Evolutionary conservation across 2,888 invertebrate genomes (phyloP).

Genomic region (Euzophera pinguis): DNA sequence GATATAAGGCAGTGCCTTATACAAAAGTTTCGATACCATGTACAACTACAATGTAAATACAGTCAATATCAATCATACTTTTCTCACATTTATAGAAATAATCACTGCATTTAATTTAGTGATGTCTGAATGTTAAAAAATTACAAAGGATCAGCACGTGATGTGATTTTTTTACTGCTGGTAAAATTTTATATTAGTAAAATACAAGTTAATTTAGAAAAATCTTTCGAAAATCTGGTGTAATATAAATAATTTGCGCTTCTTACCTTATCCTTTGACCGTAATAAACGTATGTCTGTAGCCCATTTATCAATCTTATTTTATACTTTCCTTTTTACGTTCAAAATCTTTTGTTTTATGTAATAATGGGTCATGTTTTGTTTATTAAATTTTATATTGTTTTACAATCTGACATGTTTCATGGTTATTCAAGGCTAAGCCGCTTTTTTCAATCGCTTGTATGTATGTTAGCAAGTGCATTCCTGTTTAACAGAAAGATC

Average conservation of each 20-base stretch:
- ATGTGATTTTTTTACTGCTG: neutral
- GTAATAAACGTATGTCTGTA: too few species aligned
- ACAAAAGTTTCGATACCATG: neutral
- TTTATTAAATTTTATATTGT: constrained; percentile 46
- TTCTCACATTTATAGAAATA: neutral
- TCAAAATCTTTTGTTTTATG: constrained; percentile 23
- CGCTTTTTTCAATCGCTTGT: constrained; percentile 12
- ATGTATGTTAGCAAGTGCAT: constrained; percentile 28
- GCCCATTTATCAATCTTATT: too few species aligned
- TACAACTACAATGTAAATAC: neutral
- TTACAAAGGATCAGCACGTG: too few species aligned
- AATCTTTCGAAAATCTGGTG: too few species aligned
- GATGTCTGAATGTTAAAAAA: too few species aligned
- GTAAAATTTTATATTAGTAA: too few species aligned
- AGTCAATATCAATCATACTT: neutral
- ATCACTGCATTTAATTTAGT: constrained; percentile 8
- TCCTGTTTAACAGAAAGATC: constrained; percentile 25
- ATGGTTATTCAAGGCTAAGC: constrained; percentile 14
- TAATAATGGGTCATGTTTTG: constrained; percentile 32
- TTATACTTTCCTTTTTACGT: too few species aligned
- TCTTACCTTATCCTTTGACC: too few species aligned
- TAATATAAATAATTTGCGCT: neutral
- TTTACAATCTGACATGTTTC: constrained; percentile 17
- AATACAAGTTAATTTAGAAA: too few species aligned
- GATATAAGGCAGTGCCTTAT: constrained; percentile 8